These are phyloP conservation scores for Temnothorax nylanderi DNA, from an alignment of 1,140 invertebrate species.

Conservation along the genomic window DNA sequence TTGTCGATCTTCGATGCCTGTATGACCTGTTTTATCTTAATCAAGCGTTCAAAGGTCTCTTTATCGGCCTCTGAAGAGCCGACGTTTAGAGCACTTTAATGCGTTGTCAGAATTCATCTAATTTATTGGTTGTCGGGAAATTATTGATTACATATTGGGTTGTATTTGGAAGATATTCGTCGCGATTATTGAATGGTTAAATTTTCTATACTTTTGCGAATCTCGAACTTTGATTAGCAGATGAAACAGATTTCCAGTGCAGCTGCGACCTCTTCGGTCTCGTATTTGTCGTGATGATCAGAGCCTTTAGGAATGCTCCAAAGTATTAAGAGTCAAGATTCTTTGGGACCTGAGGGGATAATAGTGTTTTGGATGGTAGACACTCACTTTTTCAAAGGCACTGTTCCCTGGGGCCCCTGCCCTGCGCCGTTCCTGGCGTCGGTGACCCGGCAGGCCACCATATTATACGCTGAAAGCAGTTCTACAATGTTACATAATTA, in stretches of 20 bases:
- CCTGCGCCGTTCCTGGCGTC: constrained; percentile 95
- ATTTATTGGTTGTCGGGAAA: not conserved
- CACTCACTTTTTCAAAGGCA: constrained; percentile 99
- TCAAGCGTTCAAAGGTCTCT: not conserved
- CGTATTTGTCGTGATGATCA: constrained; percentile 59
- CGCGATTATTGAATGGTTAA: not conserved
- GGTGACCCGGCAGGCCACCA: constrained; percentile 97
- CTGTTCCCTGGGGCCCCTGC: constrained; percentile 94
- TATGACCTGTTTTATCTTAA: not conserved
- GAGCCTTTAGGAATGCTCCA: constrained; percentile 19
- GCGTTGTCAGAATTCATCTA: not conserved
- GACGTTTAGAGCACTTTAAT: not conserved
- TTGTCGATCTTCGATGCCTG: not conserved
- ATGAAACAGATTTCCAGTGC: constrained; percentile 37
- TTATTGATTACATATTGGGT: not conserved
- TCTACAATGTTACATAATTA: constrained; percentile 84
- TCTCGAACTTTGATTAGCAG: not conserved
- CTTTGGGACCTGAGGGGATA: constrained; percentile 36
- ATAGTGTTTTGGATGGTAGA: constrained; percentile 57
- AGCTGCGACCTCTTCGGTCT: constrained; percentile 69
- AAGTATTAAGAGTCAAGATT: constrained; percentile 55
- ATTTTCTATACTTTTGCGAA: constrained; percentile 9
- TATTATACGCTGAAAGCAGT: constrained; percentile 96
- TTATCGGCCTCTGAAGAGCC: not conserved
- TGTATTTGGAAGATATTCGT: not conserved